Evolutionary conservation across 2,113 vertebrate species (phyloP), one percentile per base, ranked within the genome.

Genomic region (Erpornis zantholeuca): DNA sequence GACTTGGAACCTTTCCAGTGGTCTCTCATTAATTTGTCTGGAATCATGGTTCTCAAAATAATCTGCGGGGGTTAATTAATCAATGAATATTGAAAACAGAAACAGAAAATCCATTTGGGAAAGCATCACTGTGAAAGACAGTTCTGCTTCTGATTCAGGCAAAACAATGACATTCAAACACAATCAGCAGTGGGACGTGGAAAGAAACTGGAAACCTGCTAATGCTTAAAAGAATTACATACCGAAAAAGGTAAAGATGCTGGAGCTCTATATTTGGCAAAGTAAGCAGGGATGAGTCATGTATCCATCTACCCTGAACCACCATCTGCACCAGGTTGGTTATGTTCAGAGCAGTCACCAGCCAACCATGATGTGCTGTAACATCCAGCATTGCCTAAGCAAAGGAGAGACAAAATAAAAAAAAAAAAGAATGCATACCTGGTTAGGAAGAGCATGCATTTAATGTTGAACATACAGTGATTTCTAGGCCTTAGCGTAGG

Each of bases 301-400:
- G 97, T 47, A 99, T 96, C 99, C 99, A 99, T 88, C 99, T 97
- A 6, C 98, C 99, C 97, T 99, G 99, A 82, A 99, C 95, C 18
- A 99, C 94, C 99, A 99, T 99, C 97, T 99, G 99, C 42, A 99
- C 97, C 56, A 99, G 97, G 84, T n/a, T 98, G 73, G 98, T 99
- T 90, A 99, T 98, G 68, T 98, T 98, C 63, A 99, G 97, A 63
- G 98, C 98, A 15, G 99, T 97, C 40, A 99, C 98, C 54, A 99
- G 97, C 99, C 99, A 99, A 79, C 99, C 99, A 80, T 99, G 98
- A 38, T 99, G 98, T 27, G 99, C 99, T 89, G 98, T 98, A 38
- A 99, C 98, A 76, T 99, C 99, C 97, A 99, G 96, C 99, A 99
- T 99, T 18, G 99, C 99, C 99, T 99, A 91, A 63, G 77, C 16